Percentiles rank a stretch among this genome's conserved stretches.
phyloP scores from a whole-genome alignment of 2,113 vertebrate genomes.

The Crotalus viridis region DNA sequence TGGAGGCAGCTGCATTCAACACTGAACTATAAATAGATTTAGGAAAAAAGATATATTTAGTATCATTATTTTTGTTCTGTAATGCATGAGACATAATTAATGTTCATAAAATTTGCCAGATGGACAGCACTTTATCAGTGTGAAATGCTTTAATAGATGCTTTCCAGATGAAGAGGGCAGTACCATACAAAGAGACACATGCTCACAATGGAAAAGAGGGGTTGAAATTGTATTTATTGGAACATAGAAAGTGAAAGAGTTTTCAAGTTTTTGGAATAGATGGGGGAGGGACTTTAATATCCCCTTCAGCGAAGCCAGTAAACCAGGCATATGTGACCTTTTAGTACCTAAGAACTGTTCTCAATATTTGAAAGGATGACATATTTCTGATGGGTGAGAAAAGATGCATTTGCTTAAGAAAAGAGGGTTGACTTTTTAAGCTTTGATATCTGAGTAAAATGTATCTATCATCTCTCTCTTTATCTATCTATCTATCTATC shows the following conservation, averaged over 20 bases:
- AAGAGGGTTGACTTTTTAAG: background rate
- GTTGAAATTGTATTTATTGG: background rate
- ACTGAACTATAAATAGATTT: slow-evolving; percentile 18
- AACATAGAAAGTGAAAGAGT: slow-evolving; percentile 10
- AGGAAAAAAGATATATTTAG: slow-evolving; percentile 43
- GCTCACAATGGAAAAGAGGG: background rate
- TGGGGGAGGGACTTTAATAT: background rate
- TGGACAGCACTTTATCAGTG: slow-evolving; percentile 31
- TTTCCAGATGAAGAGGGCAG: slow-evolving; percentile 27
- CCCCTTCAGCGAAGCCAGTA: background rate
- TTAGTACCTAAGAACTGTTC: background rate
- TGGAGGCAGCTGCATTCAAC: background rate
- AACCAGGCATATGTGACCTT: background rate
- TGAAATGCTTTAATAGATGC: slow-evolving; percentile 34
- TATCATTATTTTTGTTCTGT: slow-evolving; percentile 35
- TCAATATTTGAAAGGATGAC: background rate
- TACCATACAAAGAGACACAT: background rate
- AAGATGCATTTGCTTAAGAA: background rate
- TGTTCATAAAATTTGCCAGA: slow-evolving; percentile 45
- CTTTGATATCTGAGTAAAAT: background rate
- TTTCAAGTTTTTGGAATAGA: background rate
- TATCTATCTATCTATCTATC: background rate
- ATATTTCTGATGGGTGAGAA: background rate
- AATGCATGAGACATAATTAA: slow-evolving; percentile 40
- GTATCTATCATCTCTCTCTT: background rate